Conservation (phyloP, 2,797 vertebrate species). For the Periparus ater region DNA sequence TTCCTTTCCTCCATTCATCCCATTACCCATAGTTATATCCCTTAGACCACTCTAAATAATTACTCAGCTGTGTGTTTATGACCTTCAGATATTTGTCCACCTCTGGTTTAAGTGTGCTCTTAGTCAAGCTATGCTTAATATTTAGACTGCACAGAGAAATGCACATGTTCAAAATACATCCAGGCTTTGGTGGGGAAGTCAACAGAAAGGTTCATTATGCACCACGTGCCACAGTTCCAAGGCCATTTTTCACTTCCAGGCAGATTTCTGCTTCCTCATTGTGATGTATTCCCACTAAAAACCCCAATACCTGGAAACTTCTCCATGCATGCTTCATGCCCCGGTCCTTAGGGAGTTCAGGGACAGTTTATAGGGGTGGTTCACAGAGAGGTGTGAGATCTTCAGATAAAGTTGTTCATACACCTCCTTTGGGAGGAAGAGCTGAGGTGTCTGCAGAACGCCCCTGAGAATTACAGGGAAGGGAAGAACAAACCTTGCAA, state of each 20-base stretch:
- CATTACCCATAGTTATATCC: constrained; percentile 14
- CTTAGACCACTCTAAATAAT: constrained; percentile 63
- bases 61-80: constrained; percentile 12
- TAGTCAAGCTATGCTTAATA: background rate
- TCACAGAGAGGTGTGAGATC: background rate
- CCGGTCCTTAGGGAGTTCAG: background rate
- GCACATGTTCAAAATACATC: background rate
- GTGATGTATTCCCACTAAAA: background rate
- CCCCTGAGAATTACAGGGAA: background rate
- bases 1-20: constrained; percentile 38
- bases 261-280: background rate
- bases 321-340: background rate
- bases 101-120: background rate
- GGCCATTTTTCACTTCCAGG: background rate
- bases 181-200: background rate
- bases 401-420: background rate
- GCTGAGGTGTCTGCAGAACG: background rate
- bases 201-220: background rate
- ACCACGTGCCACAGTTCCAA: background rate
- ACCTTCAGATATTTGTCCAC: constrained; percentile 56
- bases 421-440: background rate
- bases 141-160: background rate
- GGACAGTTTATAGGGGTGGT: background rate
- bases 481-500: background rate
- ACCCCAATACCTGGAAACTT: background rate